phyloP scores from a whole-genome alignment of 2,797 vertebrate genomes.

The Poeciliopsis turneri region DNA sequence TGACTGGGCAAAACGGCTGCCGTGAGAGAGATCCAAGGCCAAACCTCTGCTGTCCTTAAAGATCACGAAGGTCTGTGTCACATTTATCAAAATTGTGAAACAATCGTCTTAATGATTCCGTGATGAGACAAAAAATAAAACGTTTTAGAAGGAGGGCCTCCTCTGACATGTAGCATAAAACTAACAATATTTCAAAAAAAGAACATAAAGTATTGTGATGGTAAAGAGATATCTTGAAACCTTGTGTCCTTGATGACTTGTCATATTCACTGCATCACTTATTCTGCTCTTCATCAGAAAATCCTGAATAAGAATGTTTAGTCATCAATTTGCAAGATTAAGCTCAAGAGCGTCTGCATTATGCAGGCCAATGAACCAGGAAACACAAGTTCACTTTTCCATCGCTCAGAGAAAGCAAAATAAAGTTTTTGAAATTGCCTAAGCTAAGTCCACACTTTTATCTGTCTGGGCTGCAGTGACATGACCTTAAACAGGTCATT shows the following conservation, averaged over 20 bases:
- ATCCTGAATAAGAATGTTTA: not conserved
- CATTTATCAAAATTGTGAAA: not conserved
- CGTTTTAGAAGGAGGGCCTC: not conserved
- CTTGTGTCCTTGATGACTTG: not conserved
- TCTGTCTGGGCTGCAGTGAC: not conserved
- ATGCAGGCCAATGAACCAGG: not conserved
- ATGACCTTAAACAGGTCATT: not conserved
- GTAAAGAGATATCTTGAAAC: not conserved
- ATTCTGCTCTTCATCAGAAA: not conserved
- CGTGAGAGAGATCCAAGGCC: not conserved
- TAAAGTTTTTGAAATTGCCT: not conserved
- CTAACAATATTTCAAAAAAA: not conserved
- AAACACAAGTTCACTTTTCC: not conserved
- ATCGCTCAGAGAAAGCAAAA: not conserved
- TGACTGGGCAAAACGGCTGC: not conserved
- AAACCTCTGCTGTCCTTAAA: not conserved
- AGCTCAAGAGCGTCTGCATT: not conserved
- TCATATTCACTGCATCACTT: too few relatives aligned
- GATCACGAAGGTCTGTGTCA: not conserved
- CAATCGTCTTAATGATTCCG: not conserved
- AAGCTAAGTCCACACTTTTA: not conserved
- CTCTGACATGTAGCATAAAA: not conserved
- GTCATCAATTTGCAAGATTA: not conserved
- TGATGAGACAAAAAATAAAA: not conserved
- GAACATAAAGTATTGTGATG: not conserved